These are phyloP conservation scores for Xerus inauris DNA, from an alignment of 2,113 vertebrate species.

Conservation along the genomic window DNA sequence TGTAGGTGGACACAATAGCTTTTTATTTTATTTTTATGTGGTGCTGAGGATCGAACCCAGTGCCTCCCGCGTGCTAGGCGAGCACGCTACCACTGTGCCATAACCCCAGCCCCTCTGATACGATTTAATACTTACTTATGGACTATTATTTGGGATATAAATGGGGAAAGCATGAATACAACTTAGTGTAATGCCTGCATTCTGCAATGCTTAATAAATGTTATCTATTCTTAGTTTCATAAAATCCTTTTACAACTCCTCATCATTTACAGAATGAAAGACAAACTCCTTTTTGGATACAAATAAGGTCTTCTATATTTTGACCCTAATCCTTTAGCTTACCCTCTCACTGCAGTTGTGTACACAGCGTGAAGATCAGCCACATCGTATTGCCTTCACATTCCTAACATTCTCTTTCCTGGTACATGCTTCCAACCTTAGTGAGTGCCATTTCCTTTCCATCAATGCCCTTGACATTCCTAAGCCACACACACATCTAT, in stretches of 20 bases:
- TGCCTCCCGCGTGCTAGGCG: no score
- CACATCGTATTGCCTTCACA: no score
- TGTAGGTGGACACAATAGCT: no score
- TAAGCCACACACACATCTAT: background rate
- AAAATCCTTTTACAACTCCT: background rate
- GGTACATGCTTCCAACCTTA: background rate
- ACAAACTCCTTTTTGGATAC: background rate
- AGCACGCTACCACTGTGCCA: no score
- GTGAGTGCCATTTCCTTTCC: background rate
- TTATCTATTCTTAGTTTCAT: background rate
- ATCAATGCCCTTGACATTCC: background rate
- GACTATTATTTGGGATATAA: background rate
- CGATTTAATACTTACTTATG: background rate
- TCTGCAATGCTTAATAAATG: background rate
- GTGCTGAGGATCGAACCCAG: no score
- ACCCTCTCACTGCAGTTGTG: background rate
- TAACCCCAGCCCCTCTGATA: no score
- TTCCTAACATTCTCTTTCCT: background rate
- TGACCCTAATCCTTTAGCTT: background rate
- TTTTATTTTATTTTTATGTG: no score
- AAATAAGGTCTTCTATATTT: background rate
- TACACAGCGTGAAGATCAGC: background rate
- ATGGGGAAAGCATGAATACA: background rate
- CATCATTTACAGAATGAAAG: background rate
- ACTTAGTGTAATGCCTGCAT: background rate